Percentiles rank a stretch among this genome's conserved stretches.
These are phyloP conservation scores for Cirrhinus molitorella DNA, from an alignment of 2,797 vertebrate species.

Conservation along the genomic window DNA sequence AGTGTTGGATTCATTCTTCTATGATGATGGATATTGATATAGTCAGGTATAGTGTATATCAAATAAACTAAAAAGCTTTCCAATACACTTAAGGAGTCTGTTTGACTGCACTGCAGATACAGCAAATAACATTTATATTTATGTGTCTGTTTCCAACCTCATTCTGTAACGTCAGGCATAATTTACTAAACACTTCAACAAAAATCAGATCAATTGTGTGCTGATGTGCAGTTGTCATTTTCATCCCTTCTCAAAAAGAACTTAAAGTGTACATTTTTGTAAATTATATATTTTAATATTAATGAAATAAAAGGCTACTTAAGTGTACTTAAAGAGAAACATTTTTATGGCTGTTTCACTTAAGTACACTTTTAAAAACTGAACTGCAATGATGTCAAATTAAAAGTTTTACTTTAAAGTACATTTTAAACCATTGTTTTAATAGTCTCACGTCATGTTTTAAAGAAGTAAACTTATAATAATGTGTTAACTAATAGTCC, in stretches of 20 bases:
- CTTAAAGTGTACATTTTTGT: not conserved
- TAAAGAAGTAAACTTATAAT: no score
- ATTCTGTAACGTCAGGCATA: not conserved
- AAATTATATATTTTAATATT: not conserved
- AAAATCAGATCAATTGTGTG: not conserved
- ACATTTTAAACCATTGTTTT: no score
- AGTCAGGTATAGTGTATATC: not conserved
- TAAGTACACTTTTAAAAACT: no score
- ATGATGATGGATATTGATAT: constrained; percentile 10
- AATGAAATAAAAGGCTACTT: not conserved
- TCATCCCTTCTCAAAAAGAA: not conserved
- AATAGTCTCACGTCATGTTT: no score
- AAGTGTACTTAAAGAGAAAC: no score
- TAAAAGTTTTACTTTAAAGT: no score
- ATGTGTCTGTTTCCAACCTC: not conserved
- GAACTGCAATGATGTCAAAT: no score
- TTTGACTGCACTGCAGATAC: constrained; percentile 17
- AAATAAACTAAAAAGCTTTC: constrained; percentile 23
- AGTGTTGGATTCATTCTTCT: not conserved
- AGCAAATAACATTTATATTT: not conserved
- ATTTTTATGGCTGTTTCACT: no score
- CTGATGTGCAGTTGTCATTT: not conserved
- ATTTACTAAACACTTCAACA: not conserved
- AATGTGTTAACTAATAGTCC: no score
- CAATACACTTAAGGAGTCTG: constrained; percentile 14